A percentile compares a stretch with the other conserved stretches of the same genome.
phyloP scores from a whole-genome alignment of 2,113 vertebrate species.

The Tetrao urogallus region DNA sequence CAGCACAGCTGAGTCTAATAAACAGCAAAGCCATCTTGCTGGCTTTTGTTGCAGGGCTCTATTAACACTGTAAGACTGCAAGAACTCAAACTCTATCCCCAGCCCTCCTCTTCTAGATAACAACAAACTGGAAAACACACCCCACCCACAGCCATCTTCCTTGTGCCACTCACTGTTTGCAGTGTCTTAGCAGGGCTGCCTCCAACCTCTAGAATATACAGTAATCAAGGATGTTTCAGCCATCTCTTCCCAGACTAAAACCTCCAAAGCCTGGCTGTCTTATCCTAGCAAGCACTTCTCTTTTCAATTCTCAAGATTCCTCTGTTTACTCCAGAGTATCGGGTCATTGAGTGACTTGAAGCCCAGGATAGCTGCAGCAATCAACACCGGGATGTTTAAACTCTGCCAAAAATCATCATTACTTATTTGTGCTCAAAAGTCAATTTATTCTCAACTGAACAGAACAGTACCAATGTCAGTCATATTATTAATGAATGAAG shows the following conservation, averaged over 20 bases:
- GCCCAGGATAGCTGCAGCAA: not conserved
- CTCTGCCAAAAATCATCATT: not conserved
- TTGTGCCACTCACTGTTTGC: not conserved
- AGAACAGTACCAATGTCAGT: not conserved
- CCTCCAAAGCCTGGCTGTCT: not conserved
- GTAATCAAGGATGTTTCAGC: not conserved
- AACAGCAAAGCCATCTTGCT: not conserved
- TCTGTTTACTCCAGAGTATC: not conserved
- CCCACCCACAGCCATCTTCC: not conserved
- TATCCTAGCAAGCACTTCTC: not conserved
- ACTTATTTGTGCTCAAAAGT: not conserved
- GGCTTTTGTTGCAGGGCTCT: not conserved
- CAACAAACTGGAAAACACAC: not conserved
- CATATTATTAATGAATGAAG: not conserved
- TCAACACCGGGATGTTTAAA: not conserved
- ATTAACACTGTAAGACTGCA: not conserved
- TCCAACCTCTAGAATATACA: not conserved
- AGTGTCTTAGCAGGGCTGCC: not conserved
- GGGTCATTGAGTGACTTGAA: not conserved
- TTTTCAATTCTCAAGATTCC: not conserved
- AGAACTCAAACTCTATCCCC: not conserved
- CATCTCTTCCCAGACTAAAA: not conserved
- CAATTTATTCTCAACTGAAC: not conserved
- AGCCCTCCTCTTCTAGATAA: not conserved
- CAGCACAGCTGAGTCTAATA: not conserved